Conservation (phyloP, 2,888 invertebrate genomes). For the Cerceris rybyensis region DNA sequence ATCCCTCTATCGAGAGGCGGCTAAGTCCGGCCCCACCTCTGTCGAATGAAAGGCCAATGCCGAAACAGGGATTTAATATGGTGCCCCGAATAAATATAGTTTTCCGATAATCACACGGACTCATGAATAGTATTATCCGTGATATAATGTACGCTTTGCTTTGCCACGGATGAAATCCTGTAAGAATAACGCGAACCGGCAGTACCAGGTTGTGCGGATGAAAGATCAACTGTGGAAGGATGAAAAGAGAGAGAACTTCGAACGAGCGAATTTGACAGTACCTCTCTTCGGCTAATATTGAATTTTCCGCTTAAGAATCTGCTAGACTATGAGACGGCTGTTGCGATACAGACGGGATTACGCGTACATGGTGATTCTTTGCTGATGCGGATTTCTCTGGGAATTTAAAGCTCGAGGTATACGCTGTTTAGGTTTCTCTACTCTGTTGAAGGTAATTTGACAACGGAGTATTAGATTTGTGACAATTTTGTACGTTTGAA, state of each 20-base stretch:
- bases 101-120: constrained; percentile 68
- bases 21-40: constrained; percentile 22
- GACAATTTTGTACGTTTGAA: no score
- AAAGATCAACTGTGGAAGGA: constrained; percentile 33
- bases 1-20: constrained; percentile 47
- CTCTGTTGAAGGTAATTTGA: no score
- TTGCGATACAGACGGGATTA: background rate
- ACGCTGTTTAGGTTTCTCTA: no score
- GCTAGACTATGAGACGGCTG: constrained; percentile 25
- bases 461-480: no score
- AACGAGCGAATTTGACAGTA: constrained; percentile 48
- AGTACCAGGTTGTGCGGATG: constrained; percentile 23
- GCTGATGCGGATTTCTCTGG: background rate
- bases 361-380: background rate
- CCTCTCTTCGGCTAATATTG: constrained; percentile 47
- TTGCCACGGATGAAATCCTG: constrained; percentile 45
- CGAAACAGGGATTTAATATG: constrained; percentile 67
- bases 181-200: constrained; percentile 55
- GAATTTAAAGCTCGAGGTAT: no score
- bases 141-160: constrained; percentile 30
- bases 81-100: constrained; percentile 63
- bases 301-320: constrained; percentile 54
- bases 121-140: constrained; percentile 65
- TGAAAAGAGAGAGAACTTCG: constrained; percentile 18
- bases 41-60: constrained; percentile 48